phyloP scores from a whole-genome alignment of 2,113 vertebrate genomes.

The Ceratotherium simum region DNA sequence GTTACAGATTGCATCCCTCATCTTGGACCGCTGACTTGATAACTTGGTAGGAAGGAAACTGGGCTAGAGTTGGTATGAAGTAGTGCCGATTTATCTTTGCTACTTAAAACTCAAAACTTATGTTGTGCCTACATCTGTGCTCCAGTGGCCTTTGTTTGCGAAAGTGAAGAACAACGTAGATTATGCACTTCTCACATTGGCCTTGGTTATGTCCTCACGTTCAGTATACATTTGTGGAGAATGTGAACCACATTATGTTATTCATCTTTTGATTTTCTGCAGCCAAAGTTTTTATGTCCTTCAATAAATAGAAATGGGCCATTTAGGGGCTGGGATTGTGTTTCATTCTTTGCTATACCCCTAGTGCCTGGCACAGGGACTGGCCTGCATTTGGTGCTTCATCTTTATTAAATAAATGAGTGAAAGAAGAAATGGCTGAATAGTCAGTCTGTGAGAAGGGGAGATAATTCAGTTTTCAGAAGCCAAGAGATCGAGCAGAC shows the following conservation, averaged over 20 bases:
- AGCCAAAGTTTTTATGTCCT: neutral
- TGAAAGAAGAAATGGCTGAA: neutral
- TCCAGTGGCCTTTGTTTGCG: neutral
- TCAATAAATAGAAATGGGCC: neutral
- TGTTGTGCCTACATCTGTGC: neutral
- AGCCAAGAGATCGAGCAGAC: neutral
- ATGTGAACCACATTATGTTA: neutral
- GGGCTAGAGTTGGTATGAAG: neutral
- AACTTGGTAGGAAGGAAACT: neutral
- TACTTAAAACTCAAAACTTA: neutral
- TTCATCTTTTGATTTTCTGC: neutral
- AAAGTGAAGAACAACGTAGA: neutral
- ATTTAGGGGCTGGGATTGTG: neutral
- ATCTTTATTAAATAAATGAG: neutral
- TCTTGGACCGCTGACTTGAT: neutral
- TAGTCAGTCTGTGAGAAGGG: neutral
- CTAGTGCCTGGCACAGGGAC: neutral
- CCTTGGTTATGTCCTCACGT: neutral
- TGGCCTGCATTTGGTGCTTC: neutral
- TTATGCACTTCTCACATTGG: neutral
- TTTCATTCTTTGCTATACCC: neutral
- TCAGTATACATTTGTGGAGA: neutral
- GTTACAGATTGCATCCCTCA: neutral
- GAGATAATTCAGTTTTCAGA: neutral
- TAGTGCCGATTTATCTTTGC: neutral